These are phyloP conservation scores for Sinhomidia bicolor DNA, from an alignment of 2,888 invertebrate species.

Conservation along the genomic window DNA sequence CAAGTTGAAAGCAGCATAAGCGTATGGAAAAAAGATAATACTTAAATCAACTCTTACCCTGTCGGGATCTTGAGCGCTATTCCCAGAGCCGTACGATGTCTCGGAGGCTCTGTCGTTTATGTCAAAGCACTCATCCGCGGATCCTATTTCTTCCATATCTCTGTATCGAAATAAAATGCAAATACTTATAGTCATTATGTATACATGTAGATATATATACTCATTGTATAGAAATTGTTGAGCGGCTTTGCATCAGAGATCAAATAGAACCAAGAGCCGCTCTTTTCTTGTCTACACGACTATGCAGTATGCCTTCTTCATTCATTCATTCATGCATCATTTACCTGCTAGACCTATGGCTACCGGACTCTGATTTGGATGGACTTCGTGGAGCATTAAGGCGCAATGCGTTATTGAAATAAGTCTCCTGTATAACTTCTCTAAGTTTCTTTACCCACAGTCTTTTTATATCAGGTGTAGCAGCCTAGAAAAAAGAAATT, in stretches of 20 bases:
- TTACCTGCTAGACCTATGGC: constrained; percentile 91
- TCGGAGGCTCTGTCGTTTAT: constrained; percentile 93
- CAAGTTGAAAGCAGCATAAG: neutral
- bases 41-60: constrained; percentile 66
- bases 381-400: constrained; percentile 91
- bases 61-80: constrained; percentile 84
- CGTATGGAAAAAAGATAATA: neutral
- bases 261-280: neutral
- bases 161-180: constrained; percentile 83
- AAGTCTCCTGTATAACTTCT: constrained; percentile 97
- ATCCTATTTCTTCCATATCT: constrained; percentile 92
- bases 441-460: constrained; percentile 97
- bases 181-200: neutral
- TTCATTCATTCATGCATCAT: constrained; percentile 45
- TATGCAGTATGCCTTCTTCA: neutral
- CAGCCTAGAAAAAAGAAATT: constrained; percentile 85
- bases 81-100: constrained; percentile 96
- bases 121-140: constrained; percentile 92
- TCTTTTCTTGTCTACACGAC: neutral
- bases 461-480: constrained; percentile 95
- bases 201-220: neutral
- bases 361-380: constrained; percentile 87
- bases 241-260: neutral
- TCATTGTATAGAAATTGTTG: neutral
- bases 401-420: constrained; percentile 93